phyloP scores from a whole-genome alignment of 2,888 invertebrate genomes.

The Callosobruchus maculatus region DNA sequence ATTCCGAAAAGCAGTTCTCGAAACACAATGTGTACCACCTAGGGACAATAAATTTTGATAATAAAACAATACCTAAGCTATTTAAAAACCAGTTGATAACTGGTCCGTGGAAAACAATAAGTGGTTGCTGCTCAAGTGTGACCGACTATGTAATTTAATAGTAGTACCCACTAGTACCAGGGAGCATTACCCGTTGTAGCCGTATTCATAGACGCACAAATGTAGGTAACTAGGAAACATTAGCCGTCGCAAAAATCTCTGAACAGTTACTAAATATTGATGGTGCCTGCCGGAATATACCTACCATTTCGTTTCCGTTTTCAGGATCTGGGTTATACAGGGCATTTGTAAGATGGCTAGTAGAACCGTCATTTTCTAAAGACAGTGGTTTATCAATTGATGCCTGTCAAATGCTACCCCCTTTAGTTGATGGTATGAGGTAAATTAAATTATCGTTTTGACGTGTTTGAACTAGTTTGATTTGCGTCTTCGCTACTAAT shows the following conservation, averaged over 20 bases:
- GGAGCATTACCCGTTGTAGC: background rate
- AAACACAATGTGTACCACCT: constrained; percentile 25
- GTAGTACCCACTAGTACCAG: background rate
- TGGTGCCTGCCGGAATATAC: background rate
- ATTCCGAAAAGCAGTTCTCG: constrained; percentile 25
- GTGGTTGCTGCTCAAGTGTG: background rate
- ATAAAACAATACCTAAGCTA: constrained; percentile 28
- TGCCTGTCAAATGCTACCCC: too few species aligned
- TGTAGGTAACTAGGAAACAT: background rate
- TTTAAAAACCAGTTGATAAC: constrained; percentile 18
- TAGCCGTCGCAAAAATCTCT: background rate
- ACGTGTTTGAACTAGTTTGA: too few species aligned
- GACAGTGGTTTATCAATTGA: too few species aligned
- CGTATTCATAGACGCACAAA: background rate
- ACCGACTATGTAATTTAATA: background rate
- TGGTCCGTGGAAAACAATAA: background rate
- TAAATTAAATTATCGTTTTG: too few species aligned
- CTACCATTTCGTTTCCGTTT: background rate
- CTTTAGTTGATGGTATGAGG: too few species aligned
- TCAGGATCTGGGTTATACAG: background rate
- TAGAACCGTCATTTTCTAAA: too few species aligned
- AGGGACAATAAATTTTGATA: constrained; percentile 21
- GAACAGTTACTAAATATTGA: background rate
- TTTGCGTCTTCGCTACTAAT: too few species aligned
- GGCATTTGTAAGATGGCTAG: too few species aligned